Evolutionary conservation across 2,797 vertebrate genomes (phyloP).

Genomic region (Gambusia yucatana): DNA sequence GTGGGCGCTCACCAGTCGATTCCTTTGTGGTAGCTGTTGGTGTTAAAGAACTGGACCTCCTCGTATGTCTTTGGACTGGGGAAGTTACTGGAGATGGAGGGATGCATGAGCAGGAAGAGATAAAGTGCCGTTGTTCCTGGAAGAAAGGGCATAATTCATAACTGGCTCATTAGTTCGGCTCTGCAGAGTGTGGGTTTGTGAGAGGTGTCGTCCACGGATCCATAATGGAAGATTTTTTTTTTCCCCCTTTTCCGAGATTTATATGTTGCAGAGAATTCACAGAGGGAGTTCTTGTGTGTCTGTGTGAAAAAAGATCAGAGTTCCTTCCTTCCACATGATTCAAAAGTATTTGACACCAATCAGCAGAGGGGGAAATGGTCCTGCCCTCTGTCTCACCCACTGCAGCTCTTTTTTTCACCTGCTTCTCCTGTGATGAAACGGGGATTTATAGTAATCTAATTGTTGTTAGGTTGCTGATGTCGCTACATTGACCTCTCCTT

Average conservation of each 20-base stretch:
- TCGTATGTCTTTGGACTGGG: slow-evolving; percentile 95
- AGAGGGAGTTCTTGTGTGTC: slow-evolving; percentile 23
- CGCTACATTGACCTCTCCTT: slow-evolving; percentile 31
- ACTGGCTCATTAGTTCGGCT: slow-evolving; percentile 66
- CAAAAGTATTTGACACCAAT: slow-evolving; percentile 79
- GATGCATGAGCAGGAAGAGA: slow-evolving; percentile 98
- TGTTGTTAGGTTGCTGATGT: slow-evolving; percentile 36
- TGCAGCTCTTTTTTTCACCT: slow-evolving; percentile 31
- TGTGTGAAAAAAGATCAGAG: slow-evolving; percentile 45
- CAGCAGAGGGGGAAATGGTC: slow-evolving; percentile 61
- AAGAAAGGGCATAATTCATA: slow-evolving; percentile 76
- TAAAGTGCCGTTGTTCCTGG: slow-evolving; percentile 97
- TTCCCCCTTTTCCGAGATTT: slow-evolving; percentile 41
- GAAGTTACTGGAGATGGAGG: slow-evolving; percentile 94
- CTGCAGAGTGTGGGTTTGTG: slow-evolving; percentile 42
- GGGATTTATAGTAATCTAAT: slow-evolving; percentile 24
- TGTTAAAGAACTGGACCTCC: slow-evolving; percentile 98
- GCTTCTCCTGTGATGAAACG: slow-evolving; percentile 27
- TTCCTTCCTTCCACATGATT: slow-evolving; percentile 68
- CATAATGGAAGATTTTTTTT: slow-evolving; percentile 52
- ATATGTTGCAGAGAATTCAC: slow-evolving; percentile 58
- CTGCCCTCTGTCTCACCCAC: slow-evolving; percentile 57
- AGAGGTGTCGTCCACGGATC: slow-evolving; percentile 60
- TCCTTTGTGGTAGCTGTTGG: slow-evolving; percentile 98
- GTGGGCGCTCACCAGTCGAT: slow-evolving; percentile 90